A percentile compares a stretch with the other conserved stretches of the same genome.
Conservation (phyloP, 2,888 invertebrate species). For the Rapana venosa region DNA sequence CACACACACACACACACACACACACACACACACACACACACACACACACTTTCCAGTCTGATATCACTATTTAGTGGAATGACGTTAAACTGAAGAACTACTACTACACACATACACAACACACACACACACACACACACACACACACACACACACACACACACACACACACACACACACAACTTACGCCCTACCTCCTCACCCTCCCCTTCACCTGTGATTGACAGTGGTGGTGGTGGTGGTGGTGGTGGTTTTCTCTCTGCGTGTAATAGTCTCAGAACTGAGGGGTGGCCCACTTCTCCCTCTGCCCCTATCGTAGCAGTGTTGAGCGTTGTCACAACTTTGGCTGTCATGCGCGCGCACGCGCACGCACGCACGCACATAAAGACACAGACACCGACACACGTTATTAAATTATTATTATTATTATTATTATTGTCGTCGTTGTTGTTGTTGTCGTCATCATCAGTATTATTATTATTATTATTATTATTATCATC, state of each 20-base stretch:
- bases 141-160: constrained; percentile 11
- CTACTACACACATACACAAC: background rate
- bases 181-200: background rate
- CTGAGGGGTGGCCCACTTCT: no score
- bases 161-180: background rate
- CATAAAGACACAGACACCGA: background rate
- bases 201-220: background rate
- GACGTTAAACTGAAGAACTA: no score
- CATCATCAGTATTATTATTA: no score
- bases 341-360: background rate
- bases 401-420: no score
- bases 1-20: background rate
- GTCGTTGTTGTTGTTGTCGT: no score
- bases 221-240: background rate
- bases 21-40: constrained; percentile 17
- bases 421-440: no score
- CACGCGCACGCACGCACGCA: background rate
- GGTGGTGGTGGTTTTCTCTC: no score
- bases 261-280: no score
- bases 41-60: constrained; percentile 23
- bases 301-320: no score
- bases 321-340: no score
- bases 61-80: no score
- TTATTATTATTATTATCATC: no score
- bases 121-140: background rate